phyloP scores from a whole-genome alignment of 1,140 invertebrate species.

The Brachionus rotundiformis region DNA sequence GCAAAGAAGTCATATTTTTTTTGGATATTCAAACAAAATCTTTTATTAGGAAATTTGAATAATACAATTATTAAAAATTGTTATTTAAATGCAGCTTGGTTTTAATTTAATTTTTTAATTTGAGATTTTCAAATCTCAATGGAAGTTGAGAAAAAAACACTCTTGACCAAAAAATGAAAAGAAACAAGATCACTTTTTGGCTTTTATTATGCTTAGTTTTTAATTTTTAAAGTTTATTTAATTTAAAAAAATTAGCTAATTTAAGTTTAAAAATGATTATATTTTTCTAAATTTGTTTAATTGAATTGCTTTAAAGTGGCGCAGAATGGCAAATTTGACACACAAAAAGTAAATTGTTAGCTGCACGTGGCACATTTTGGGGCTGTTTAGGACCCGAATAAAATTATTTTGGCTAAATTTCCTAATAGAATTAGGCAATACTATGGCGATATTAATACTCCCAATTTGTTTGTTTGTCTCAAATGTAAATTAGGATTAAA shows the following conservation, averaged over 20 bases:
- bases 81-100: constrained; percentile 3
- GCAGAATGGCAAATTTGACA: too few relatives aligned
- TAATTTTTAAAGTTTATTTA: not conserved
- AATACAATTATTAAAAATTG: not conserved
- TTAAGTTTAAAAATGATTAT: too few relatives aligned
- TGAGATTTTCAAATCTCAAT: not conserved
- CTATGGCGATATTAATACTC: not conserved
- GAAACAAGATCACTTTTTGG: not conserved
- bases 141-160: not conserved
- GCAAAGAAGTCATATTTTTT: not conserved
- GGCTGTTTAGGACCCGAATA: too few relatives aligned
- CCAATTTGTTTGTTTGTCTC: not conserved
- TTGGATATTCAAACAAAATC: constrained; percentile 12
- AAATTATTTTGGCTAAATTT: too few relatives aligned
- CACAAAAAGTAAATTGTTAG: too few relatives aligned
- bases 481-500: not conserved
- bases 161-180: not conserved
- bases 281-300: too few relatives aligned
- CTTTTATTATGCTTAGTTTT: not conserved
- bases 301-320: too few relatives aligned
- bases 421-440: not conserved
- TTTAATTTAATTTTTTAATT: constrained; percentile 14
- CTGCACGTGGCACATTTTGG: not conserved
- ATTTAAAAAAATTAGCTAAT: too few relatives aligned
- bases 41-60: not conserved